A percentile compares a stretch with the other conserved stretches of the same genome.
Evolutionary conservation across 2,797 vertebrate species (phyloP).

Genomic region (Mergus octosetaceus): DNA sequence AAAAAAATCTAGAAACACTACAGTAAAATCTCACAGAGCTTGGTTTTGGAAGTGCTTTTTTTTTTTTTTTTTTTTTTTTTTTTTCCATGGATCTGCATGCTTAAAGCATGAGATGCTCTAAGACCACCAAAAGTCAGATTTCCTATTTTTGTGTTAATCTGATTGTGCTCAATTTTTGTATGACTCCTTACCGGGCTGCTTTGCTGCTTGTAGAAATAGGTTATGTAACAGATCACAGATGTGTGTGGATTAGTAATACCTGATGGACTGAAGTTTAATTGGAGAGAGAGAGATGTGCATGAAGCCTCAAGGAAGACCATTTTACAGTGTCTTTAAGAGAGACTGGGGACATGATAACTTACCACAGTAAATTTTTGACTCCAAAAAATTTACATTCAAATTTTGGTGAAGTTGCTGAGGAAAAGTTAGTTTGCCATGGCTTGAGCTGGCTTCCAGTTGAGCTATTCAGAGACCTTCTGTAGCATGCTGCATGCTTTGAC

Average conservation of each 20-base stretch:
- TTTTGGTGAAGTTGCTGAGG: not conserved
- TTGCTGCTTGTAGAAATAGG: not conserved
- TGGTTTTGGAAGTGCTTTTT: not conserved
- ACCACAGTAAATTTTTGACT: not conserved
- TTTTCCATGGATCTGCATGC: not conserved
- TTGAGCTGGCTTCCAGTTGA: not conserved
- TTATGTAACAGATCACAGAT: not conserved
- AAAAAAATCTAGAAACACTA: not conserved
- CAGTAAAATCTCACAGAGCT: not conserved
- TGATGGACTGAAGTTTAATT: not conserved
- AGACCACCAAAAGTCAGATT: not conserved
- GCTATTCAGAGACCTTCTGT: not conserved
- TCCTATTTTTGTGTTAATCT: constrained; percentile 5
- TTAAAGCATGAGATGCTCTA: not conserved
- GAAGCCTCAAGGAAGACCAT: not conserved
- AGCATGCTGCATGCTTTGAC: not conserved
- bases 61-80: not conserved
- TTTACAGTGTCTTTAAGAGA: not conserved
- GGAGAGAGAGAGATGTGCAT: not conserved
- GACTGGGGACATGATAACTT: not conserved
- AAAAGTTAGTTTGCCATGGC: not conserved
- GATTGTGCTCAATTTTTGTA: not conserved
- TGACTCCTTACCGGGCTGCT: not conserved
- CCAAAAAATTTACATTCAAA: not conserved
- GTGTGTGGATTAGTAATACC: not conserved